Evolutionary conservation across 35 echinoderm and acorn worm genomes (phyloP), one percentile per base, ranked within the genome.

Genomic region (Hemicentrotus pulcherrimus): DNA sequence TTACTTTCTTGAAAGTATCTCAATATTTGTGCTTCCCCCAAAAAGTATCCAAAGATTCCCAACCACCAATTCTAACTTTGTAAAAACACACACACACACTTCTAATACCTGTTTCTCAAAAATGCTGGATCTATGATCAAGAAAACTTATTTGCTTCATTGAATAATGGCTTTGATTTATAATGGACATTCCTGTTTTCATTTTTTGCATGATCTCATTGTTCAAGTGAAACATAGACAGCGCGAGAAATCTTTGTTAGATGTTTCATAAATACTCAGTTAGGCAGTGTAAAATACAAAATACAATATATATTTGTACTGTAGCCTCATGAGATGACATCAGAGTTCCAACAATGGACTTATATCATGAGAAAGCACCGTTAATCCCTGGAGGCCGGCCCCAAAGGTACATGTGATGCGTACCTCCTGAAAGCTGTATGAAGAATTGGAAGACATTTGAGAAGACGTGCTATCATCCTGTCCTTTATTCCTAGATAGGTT

Each of bases 401-500:
- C 65, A 28, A 78, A 78, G 65, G 65, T 78, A 78, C 65, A 78
- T n/a, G 6, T 22, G 65, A 28, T 33, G 88, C 91, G 48, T 93
- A 93, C 91, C 91, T 93, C 91, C 46, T 22, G 32, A 24, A 58
- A 31, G 48, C 91, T 58, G 91, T 13, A 47, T 58, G 48, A 46
- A 31, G 91, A 93, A 31, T 46, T 47, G 91, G 91, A 93, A 93
- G 91, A 93, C 91, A 47, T 93, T 32, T 93, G 91, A 46, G 91
- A 93, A 93, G 91, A 93, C 47, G 19, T 58, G 91, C 91, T 93
- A 15, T 90, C 88, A 24, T 90, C 46, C 47, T 92, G 33, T 85
- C 6, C 46, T 88, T 47, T 32, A 30, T 31, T 93, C 13, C 30
- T 93, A 16, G 46, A 31, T 28, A 93, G 46, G 30, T 58, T 31